A percentile compares a stretch with the other conserved stretches of the same genome.
phyloP scores from a whole-genome alignment of 2,797 vertebrate genomes.

The Columba guinea region DNA sequence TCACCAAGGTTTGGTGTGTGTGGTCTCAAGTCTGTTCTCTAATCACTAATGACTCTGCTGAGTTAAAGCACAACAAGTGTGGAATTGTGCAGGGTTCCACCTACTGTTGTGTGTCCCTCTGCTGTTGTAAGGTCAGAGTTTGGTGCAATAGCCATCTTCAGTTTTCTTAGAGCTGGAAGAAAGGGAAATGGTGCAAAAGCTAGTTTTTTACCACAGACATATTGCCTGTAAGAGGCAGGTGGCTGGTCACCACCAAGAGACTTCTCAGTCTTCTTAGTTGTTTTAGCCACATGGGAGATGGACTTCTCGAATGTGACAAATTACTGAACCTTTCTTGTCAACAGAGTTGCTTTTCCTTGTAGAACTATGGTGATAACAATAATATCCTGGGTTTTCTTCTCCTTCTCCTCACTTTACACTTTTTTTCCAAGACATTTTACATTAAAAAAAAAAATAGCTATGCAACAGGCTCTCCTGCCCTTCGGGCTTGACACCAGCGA shows the following conservation, averaged over 20 bases:
- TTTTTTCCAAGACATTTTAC: neutral
- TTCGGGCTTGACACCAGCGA: neutral
- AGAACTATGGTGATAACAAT: neutral
- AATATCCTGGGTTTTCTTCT: neutral
- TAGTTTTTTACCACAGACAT: neutral
- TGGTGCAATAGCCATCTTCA: neutral
- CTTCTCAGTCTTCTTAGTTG: neutral
- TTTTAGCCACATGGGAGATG: neutral
- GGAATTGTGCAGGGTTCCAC: neutral
- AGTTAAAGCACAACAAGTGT: neutral
- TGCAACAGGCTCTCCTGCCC: neutral
- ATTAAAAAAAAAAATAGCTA: neutral
- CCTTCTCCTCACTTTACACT: neutral
- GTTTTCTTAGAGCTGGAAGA: neutral
- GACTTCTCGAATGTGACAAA: neutral
- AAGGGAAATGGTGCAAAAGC: neutral
- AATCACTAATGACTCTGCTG: neutral
- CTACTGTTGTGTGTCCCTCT: neutral
- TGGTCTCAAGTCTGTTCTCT: neutral
- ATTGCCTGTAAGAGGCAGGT: neutral
- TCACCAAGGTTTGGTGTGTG: neutral
- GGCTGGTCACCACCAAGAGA: neutral
- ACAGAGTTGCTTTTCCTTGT: neutral
- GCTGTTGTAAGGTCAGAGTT: neutral
- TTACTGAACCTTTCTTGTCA: neutral